Percentiles rank a stretch among this genome's conserved stretches.
Evolutionary conservation across 2,888 invertebrate genomes (phyloP).

Genomic region (Conchocele bisecta): DNA sequence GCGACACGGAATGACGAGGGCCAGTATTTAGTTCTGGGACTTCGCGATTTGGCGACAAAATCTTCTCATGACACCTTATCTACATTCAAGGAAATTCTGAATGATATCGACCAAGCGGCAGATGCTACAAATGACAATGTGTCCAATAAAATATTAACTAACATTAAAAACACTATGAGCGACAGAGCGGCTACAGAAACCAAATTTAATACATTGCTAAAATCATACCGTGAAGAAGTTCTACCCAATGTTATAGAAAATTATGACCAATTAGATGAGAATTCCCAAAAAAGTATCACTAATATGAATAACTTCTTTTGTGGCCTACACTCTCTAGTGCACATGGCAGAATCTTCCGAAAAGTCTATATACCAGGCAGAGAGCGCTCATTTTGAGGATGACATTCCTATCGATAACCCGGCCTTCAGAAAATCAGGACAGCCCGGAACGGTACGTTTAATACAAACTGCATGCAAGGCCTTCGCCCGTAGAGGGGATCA

Average conservation of each 20-base stretch:
- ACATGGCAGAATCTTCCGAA: slow-evolving; percentile 13
- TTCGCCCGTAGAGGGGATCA: slow-evolving; percentile 14
- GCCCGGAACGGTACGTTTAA: background rate
- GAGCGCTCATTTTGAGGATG: slow-evolving; percentile 10
- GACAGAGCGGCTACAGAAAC: slow-evolving; percentile 19
- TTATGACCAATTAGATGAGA: background rate
- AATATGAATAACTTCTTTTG: slow-evolving; percentile 6
- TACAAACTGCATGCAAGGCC: slow-evolving; percentile 3
- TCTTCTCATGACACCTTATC: slow-evolving; percentile 5
- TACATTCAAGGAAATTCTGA: slow-evolving; percentile 1
- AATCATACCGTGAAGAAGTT: background rate
- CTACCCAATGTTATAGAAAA: background rate
- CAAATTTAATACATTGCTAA: background rate
- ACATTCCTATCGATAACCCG: background rate
- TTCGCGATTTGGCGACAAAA: slow-evolving; percentile 24
- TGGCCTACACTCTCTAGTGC: slow-evolving; percentile 27
- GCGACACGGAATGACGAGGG: slow-evolving; percentile 13
- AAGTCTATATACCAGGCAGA: slow-evolving; percentile 2
- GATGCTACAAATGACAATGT: background rate
- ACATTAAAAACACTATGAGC: slow-evolving; percentile 31
- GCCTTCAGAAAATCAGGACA: background rate
- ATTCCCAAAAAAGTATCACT: background rate
- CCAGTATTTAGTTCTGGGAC: slow-evolving; percentile 8
- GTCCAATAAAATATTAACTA: slow-evolving; percentile 4
- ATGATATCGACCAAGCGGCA: slow-evolving; percentile 1